Percentiles rank a stretch among this genome's conserved stretches.
Evolutionary conservation across 1,140 invertebrate species (phyloP).

Genomic region (Leptopilina boulardi): DNA sequence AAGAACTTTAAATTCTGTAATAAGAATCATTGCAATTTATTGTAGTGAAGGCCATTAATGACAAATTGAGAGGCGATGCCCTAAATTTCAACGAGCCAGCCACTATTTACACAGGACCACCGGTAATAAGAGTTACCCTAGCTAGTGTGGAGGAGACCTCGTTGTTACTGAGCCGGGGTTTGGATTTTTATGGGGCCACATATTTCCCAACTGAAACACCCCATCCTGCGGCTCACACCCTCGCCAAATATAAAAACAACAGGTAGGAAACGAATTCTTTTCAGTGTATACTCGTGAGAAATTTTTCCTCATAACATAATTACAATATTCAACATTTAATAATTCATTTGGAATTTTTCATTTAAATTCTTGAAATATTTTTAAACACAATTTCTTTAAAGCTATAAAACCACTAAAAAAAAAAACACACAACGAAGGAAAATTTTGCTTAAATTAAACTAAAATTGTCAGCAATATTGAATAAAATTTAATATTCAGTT

Average conservation of each 20-base stretch:
- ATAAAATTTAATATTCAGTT: background rate
- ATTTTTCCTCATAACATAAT: background rate
- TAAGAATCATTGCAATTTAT: slow-evolving; percentile 32
- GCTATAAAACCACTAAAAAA: too few species aligned
- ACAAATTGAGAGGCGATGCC: slow-evolving; percentile 71
- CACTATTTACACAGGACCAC: slow-evolving; percentile 75
- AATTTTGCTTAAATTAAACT: too few species aligned
- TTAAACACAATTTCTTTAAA: too few species aligned
- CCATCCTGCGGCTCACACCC: slow-evolving; percentile 77
- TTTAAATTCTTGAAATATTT: too few species aligned
- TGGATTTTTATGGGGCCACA: slow-evolving; percentile 90
- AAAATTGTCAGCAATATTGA: too few species aligned
- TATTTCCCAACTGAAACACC: slow-evolving; percentile 89
- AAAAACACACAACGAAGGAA: too few species aligned
- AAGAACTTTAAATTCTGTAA: too few species aligned
- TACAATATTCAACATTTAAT: too few species aligned
- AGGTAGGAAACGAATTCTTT: slow-evolving; percentile 61
- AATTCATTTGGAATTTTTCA: too few species aligned
- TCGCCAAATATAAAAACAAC: slow-evolving; percentile 76
- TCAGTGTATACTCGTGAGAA: slow-evolving; percentile 19
- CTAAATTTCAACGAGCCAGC: slow-evolving; percentile 77
- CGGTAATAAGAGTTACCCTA: slow-evolving; percentile 84
- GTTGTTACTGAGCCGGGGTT: slow-evolving; percentile 85
- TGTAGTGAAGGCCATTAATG: slow-evolving; percentile 72
- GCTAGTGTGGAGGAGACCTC: slow-evolving; percentile 89